Evolutionary conservation across 64 coral and sea anemone genomes (phyloP), one percentile per base, ranked within the genome.

Genomic region (Cladopsammia gracilis): DNA sequence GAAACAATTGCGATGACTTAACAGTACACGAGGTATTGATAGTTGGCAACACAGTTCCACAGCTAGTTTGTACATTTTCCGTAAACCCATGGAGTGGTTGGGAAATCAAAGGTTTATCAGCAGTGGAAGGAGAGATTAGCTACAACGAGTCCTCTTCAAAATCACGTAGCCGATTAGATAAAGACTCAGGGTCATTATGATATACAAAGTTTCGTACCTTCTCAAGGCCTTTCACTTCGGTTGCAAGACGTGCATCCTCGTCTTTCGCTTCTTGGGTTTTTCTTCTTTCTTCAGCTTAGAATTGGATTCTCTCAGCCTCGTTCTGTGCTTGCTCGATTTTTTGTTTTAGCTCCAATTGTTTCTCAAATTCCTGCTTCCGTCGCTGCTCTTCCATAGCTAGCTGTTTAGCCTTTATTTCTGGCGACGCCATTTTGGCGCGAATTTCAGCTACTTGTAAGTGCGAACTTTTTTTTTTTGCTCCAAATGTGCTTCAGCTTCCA

Each of bases 351-450:
- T 85, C 61, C 82, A 50, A 61, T 85, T 85, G 42, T 70, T 67
- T 66, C 26, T 65, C 20, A 10, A 85, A 70, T 26, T 51, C 43
- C 82, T 66, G 2, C 19, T 1, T 64, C 51, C 80, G 26, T 65
- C 58, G 14, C 58, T 84, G 58, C 43, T 84, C 58, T 59, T 84
- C 26, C 46, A 64, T 19, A 18, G 64, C 42, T 7, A 84, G 34
- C 56, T 84, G 80, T 84, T 84, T 84, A 48, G 62, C 60, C 67
- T 52, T 85, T 1, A 85, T 64, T 85, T 85, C 82, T 11, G 82
- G 42, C 3, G 61, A n/a, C 6, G 82, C 26, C 42, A 52, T 52
- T 7, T 76, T 78, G 8, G 75, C 58, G 1, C 80, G 80, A 69
- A 65, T 62, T 65, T 62, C 58, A 6, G 34, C 42, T 47, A 8